A percentile compares a stretch with the other conserved stretches of the same genome.
phyloP scores from a whole-genome alignment of 2,888 invertebrate species.

The Coleophora deauratella region DNA sequence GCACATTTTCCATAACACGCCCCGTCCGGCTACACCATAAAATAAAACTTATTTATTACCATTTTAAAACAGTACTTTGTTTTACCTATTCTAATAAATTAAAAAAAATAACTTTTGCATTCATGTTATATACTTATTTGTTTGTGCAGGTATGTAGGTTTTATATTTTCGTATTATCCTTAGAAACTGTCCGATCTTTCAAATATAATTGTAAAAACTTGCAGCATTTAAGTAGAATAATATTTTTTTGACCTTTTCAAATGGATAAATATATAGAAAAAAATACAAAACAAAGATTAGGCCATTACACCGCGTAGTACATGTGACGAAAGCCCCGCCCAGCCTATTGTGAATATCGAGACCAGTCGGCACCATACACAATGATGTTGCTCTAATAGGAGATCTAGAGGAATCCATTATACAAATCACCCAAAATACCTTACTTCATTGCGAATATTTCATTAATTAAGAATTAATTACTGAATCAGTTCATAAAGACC shows the following conservation, averaged over 20 bases:
- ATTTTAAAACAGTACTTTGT: slow-evolving; percentile 41
- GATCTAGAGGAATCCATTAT: slow-evolving; percentile 25
- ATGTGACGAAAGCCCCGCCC: slow-evolving; percentile 58
- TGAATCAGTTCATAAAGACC: slow-evolving; percentile 6
- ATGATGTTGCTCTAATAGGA: slow-evolving; percentile 42
- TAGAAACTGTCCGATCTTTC: too few relatives aligned
- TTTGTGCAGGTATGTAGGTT: too few relatives aligned
- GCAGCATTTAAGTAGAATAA: too few relatives aligned
- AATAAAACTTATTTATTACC: slow-evolving; percentile 39
- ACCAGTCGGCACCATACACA: slow-evolving; percentile 59
- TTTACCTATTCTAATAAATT: slow-evolving; percentile 25
- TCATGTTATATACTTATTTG: too few relatives aligned
- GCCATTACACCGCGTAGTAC: slow-evolving; percentile 62
- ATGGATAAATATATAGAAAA: slow-evolving; percentile 28
- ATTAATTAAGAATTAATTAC: not conserved
- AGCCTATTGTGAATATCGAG: slow-evolving; percentile 60
- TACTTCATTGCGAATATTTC: not conserved
- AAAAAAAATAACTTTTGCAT: too few relatives aligned
- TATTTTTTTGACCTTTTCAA: too few relatives aligned
- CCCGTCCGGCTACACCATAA: slow-evolving; percentile 55
- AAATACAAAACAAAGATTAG: slow-evolving; percentile 67
- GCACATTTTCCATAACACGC: slow-evolving; percentile 67
- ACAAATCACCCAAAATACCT: slow-evolving; percentile 30
- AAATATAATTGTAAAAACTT: too few relatives aligned
- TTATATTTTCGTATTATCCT: too few relatives aligned